Evolutionary conservation across 2,797 vertebrate genomes (phyloP).

Genomic region (Protosalanx chinensis): DNA sequence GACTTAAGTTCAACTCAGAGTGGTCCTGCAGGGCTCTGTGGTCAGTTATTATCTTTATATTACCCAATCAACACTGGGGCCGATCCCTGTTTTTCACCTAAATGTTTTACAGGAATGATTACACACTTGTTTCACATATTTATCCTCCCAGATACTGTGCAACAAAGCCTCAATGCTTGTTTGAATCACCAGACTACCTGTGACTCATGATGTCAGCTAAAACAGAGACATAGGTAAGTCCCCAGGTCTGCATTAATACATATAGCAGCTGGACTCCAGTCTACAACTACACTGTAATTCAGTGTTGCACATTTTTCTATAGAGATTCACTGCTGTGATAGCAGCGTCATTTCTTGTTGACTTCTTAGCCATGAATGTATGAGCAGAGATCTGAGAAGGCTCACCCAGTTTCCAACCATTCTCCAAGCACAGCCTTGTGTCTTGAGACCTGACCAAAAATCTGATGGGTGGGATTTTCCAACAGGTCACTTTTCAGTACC

Average conservation of each 20-base stretch:
- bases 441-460: slow-evolving; percentile 19
- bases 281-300: too few species aligned
- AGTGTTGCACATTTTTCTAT: neutral
- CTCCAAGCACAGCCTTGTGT: slow-evolving; percentile 34
- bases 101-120: too few species aligned
- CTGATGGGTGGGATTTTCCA: slow-evolving; percentile 27
- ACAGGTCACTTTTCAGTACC: neutral
- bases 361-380: neutral
- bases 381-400: slow-evolving; percentile 19
- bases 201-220: too few species aligned
- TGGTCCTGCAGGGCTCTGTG: neutral
- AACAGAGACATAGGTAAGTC: too few species aligned
- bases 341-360: neutral
- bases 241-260: too few species aligned
- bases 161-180: too few species aligned
- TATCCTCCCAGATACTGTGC: too few species aligned
- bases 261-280: too few species aligned
- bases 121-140: too few species aligned
- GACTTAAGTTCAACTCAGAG: neutral
- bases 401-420: slow-evolving; percentile 40
- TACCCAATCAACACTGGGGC: neutral
- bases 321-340: neutral
- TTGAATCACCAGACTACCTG: too few species aligned
- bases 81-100: too few species aligned
- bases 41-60: neutral